Evolutionary conservation across 2,113 vertebrate genomes (phyloP).

Genomic region (Phalacrocorax brasilianus): DNA sequence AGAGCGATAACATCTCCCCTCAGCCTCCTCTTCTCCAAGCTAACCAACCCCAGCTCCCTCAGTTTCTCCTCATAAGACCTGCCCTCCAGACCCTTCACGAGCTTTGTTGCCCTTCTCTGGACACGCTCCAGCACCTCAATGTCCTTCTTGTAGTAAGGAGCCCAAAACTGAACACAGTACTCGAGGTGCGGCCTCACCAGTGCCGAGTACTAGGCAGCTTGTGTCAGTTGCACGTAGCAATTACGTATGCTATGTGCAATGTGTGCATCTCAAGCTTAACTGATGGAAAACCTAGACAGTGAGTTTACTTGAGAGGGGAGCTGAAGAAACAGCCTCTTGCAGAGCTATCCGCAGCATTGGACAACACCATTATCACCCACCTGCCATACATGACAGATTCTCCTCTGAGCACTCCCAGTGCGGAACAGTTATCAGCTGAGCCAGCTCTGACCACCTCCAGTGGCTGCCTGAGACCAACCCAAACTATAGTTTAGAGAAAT

Average conservation of each 20-base stretch:
- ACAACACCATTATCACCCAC: background rate
- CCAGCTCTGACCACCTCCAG: background rate
- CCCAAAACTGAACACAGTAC: no score
- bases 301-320: background rate
- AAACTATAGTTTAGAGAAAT: background rate
- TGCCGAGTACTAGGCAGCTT: background rate
- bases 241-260: background rate
- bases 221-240: background rate
- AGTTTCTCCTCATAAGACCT: background rate
- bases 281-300: background rate
- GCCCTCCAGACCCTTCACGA: background rate
- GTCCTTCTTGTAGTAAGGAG: no score
- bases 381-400: background rate
- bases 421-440: background rate
- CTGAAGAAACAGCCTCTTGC: background rate
- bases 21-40: background rate
- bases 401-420: background rate
- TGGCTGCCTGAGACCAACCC: background rate
- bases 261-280: background rate
- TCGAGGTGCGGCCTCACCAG: no score
- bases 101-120: no score
- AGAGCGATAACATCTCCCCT: background rate
- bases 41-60: background rate
- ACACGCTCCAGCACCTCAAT: no score
- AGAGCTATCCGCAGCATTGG: background rate